phyloP scores from a whole-genome alignment of 1,140 invertebrate species.

The Propsilocerus akamusi region DNA sequence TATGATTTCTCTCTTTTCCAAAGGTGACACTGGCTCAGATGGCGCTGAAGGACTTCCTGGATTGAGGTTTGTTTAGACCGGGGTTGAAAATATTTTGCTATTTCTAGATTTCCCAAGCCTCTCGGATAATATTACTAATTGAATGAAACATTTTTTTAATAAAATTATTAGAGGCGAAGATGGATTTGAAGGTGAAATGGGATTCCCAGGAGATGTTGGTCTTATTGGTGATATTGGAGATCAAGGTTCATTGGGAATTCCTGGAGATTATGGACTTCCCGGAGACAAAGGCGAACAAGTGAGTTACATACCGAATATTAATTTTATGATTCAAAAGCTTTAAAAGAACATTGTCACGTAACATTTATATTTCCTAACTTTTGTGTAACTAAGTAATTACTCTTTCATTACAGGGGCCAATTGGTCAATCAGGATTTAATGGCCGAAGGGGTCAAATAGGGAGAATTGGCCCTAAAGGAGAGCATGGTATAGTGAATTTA shows the following conservation, averaged over 20 bases:
- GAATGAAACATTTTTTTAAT: too few species aligned
- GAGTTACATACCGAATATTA: too few species aligned
- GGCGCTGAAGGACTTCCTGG: conserved; percentile 27
- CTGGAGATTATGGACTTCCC: conserved; percentile 14
- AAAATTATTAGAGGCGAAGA: conserved; percentile 7
- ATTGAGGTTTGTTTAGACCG: too few species aligned
- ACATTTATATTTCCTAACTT: too few species aligned
- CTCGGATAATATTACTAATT: too few species aligned
- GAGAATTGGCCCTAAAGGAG: conserved; percentile 34
- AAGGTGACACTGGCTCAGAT: conserved; percentile 25
- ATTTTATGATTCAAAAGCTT: too few species aligned
- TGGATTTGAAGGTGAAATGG: conserved; percentile 12
- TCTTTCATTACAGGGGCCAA: too few species aligned
- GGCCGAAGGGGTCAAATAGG: conserved; percentile 26
- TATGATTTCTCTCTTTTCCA: too few species aligned
- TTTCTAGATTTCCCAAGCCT: too few species aligned
- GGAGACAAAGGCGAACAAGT: conserved; percentile 27
- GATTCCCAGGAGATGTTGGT: conserved; percentile 20
- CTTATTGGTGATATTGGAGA: conserved; percentile 31
- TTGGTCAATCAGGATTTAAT: conserved; percentile 27
- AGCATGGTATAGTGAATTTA: conserved; percentile 26
- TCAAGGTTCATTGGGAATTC: conserved; percentile 23
- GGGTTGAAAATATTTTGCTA: too few species aligned
- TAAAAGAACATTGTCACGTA: too few species aligned
- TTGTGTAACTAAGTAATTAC: too few species aligned